phyloP scores from a whole-genome alignment of 2,797 vertebrate genomes.

The Alcedo atthis region DNA sequence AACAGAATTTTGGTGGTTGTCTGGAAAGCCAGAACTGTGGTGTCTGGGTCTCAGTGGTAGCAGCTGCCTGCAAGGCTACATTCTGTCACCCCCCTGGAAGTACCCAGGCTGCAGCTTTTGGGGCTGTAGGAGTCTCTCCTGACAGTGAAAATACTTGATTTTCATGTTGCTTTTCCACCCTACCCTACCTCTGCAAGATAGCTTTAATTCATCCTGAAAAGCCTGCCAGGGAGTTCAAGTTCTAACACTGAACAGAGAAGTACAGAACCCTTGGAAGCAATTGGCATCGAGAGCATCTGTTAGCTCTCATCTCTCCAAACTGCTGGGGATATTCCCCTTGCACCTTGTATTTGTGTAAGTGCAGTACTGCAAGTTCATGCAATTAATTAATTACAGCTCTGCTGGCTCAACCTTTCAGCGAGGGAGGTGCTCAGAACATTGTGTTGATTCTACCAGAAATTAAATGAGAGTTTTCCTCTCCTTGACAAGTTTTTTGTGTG shows the following conservation, averaged over 20 bases:
- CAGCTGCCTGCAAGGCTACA: neutral
- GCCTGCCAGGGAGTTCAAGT: neutral
- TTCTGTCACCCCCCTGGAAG: neutral
- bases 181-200: neutral
- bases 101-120: neutral
- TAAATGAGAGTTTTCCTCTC: slow-evolving; percentile 10
- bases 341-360: neutral
- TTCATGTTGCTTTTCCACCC: neutral
- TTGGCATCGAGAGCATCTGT: neutral
- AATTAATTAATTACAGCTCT: slow-evolving; percentile 3
- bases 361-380: neutral
- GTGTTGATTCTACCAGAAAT: neutral
- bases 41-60: neutral
- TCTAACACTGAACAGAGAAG: neutral
- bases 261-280: neutral
- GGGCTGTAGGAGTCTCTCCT: neutral
- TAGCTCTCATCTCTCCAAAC: neutral
- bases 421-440: neutral
- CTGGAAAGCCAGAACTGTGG: neutral
- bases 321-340: neutral
- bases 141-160: neutral
- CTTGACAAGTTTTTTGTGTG: neutral
- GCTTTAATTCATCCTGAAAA: neutral
- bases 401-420: slow-evolving; percentile 7
- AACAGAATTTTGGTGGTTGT: neutral